Evolutionary conservation across 30 jellyfish, hydroid and myxozoan genomes (phyloP).

Genomic region (Hydractinia echinata): DNA sequence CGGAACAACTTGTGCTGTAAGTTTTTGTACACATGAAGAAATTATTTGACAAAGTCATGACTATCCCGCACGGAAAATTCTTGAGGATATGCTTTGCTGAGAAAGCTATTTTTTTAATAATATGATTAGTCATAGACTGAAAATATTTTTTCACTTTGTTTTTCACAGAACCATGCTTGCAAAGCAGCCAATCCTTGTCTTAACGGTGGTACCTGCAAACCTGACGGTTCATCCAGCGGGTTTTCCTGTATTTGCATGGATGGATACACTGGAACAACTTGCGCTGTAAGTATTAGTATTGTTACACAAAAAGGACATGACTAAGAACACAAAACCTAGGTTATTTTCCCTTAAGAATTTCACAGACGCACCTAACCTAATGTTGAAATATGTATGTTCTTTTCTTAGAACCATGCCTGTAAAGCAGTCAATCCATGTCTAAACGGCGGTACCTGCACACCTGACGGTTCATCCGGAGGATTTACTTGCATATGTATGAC

Average conservation of each 20-base stretch:
- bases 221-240: constrained; percentile 56
- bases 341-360: too few relatives aligned
- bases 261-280: constrained; percentile 53
- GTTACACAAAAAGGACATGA: too few relatives aligned
- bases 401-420: constrained; percentile 3
- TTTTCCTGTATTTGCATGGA: constrained; percentile 60
- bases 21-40: neutral
- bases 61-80: too few relatives aligned
- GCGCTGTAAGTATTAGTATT: constrained; percentile 37
- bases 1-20: constrained; percentile 33
- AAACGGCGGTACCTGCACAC: neutral
- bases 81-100: too few relatives aligned
- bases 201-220: constrained; percentile 71
- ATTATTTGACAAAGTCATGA: too few relatives aligned
- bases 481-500: constrained; percentile 60
- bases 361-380: too few relatives aligned
- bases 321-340: too few relatives aligned
- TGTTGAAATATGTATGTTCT: neutral
- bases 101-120: too few relatives aligned
- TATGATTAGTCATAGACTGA: too few relatives aligned
- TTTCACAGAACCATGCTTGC: neutral
- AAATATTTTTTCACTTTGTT: neutral
- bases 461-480: constrained; percentile 7
- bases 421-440: constrained; percentile 7
- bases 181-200: constrained; percentile 64